These are phyloP conservation scores for Thamnaconus septentrionalis DNA, from an alignment of 2,113 vertebrate genomes.

Conservation along the genomic window DNA sequence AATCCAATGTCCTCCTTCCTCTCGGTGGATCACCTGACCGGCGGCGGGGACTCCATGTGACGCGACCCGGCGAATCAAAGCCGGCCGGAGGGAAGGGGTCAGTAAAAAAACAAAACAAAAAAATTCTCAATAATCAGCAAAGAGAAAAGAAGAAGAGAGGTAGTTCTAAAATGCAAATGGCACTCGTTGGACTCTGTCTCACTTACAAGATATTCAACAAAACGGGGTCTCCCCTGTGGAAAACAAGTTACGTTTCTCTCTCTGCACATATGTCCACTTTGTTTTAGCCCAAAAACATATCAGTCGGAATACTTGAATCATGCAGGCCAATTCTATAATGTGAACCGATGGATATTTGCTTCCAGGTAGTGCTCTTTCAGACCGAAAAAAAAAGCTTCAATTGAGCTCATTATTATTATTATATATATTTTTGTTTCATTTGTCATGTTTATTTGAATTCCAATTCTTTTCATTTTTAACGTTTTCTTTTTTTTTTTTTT, in stretches of 20 bases:
- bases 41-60: slow-evolving; percentile 94
- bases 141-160: slow-evolving; percentile 44
- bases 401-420: slow-evolving; percentile 83
- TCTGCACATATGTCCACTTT: slow-evolving; percentile 99
- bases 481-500: slow-evolving; percentile 59
- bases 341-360: slow-evolving; percentile 99
- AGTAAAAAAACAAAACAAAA: slow-evolving; percentile 57
- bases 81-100: slow-evolving; percentile 68
- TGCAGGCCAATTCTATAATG: slow-evolving; percentile 99
- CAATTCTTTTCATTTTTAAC: slow-evolving; percentile 71
- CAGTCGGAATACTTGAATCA: slow-evolving; percentile 99
- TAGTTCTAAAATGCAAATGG: slow-evolving; percentile 76
- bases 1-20: slow-evolving; percentile 96
- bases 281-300: slow-evolving; percentile 99
- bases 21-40: slow-evolving; percentile 95
- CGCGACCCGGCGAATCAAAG: slow-evolving; percentile 70
- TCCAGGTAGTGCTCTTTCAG: slow-evolving; percentile 95
- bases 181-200: slow-evolving; percentile 89
- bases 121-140: slow-evolving; percentile 64
- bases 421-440: slow-evolving; percentile 78
- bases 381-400: slow-evolving; percentile 82
- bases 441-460: slow-evolving; percentile 89
- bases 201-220: slow-evolving; percentile 82
- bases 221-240: slow-evolving; percentile 90
- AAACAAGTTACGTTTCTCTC: slow-evolving; percentile 89